phyloP scores from a whole-genome alignment of 1,140 invertebrate genomes.

The Drosophila virilis region DNA sequence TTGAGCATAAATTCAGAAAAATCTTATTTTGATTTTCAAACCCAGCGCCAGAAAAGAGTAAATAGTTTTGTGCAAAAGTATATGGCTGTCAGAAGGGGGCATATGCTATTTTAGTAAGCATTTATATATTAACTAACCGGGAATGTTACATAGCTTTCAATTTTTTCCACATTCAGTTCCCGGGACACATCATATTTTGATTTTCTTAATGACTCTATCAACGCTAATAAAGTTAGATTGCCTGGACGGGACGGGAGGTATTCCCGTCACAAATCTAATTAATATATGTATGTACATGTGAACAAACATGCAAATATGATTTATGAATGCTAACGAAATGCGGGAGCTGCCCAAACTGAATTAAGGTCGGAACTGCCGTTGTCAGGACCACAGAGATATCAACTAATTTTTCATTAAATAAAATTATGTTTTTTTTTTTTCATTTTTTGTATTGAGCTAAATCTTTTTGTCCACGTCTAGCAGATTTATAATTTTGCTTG shows the following conservation, averaged over 20 bases:
- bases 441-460: neutral
- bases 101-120: too few relatives aligned
- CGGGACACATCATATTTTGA: constrained; percentile 7
- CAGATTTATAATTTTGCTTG: neutral
- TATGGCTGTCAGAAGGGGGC: too few relatives aligned
- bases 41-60: too few relatives aligned
- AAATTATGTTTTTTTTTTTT: constrained; percentile 17
- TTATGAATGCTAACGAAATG: constrained; percentile 4
- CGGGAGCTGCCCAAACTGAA: neutral
- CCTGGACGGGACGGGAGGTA: neutral
- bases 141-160: neutral
- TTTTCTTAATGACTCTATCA: constrained; percentile 17
- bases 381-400: constrained; percentile 38
- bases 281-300: constrained; percentile 22
- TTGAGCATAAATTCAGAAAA: neutral
- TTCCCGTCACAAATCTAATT: constrained; percentile 31
- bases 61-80: too few relatives aligned
- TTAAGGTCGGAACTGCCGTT: constrained; percentile 19
- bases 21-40: neutral
- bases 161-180: neutral
- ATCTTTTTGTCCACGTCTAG: constrained; percentile 22
- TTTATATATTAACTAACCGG: too few relatives aligned
- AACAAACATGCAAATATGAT: constrained; percentile 10
- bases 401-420: constrained; percentile 50
- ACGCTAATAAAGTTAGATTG: constrained; percentile 39